phyloP scores from a whole-genome alignment of 1,140 invertebrate species.

The Rhizoglyphus robini region DNA sequence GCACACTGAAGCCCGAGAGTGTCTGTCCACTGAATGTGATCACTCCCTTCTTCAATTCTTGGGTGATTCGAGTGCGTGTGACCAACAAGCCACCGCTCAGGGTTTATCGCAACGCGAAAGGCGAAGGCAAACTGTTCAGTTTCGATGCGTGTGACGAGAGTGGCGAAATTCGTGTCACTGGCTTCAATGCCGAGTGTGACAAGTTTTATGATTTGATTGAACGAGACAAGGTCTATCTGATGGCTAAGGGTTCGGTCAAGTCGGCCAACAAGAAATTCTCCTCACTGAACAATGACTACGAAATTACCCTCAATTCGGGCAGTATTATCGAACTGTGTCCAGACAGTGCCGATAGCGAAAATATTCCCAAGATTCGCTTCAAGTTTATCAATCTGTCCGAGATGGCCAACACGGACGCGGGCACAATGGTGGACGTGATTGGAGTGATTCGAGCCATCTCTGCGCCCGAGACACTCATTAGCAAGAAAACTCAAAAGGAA shows the following conservation, averaged over 20 bases:
- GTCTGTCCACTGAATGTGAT: conserved; percentile 19
- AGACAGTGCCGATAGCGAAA: conserved; percentile 29
- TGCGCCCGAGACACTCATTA: conserved; percentile 56
- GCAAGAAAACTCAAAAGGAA: conserved; percentile 58
- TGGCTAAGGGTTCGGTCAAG: conserved; percentile 12
- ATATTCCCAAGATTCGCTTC: conserved; percentile 67
- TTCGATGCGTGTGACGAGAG: conserved; percentile 83
- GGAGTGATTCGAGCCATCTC: conserved; percentile 63
- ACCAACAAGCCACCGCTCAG: conserved; percentile 30
- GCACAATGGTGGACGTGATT: conserved; percentile 58
- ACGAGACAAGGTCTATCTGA: conserved; percentile 42
- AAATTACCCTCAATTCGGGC: conserved; percentile 72
- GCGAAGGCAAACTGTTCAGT: conserved; percentile 78
- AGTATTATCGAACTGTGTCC: conserved; percentile 56
- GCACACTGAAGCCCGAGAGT: too few species aligned
- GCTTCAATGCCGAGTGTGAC: conserved; percentile 76
- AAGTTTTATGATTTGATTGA: conserved; percentile 80
- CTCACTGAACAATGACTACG: conserved; percentile 77
- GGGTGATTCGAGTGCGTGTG: conserved; percentile 2
- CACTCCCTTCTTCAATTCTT: conserved; percentile 20
- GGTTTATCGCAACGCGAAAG: conserved; percentile 75
- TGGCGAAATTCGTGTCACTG: conserved; percentile 88
- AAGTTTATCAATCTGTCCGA: conserved; percentile 63
- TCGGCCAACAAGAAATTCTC: conserved; percentile 21
- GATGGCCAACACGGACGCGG: conserved; percentile 44